Evolutionary conservation across 2,113 vertebrate genomes (phyloP).

Genomic region (Haliaeetus leucogaster): DNA sequence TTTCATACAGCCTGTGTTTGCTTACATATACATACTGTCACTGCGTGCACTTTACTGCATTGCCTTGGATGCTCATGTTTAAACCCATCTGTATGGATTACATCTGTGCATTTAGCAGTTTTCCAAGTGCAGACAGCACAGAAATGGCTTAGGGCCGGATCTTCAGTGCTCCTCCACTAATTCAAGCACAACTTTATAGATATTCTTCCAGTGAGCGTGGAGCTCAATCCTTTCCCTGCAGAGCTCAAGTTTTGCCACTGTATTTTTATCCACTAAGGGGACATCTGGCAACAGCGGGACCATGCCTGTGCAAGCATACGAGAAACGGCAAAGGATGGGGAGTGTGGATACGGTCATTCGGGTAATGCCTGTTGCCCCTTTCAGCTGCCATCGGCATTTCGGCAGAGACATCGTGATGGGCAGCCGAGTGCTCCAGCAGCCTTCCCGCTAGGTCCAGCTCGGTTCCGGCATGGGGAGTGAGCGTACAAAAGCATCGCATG

Average conservation of each 20-base stretch:
- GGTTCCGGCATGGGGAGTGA: accelerated
- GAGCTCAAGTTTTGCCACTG: not conserved
- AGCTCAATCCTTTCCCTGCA: not conserved
- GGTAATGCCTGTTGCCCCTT: not conserved
- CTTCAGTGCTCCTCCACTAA: not conserved
- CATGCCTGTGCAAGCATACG: not conserved
- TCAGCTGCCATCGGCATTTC: not conserved
- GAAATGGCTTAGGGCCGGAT: not conserved
- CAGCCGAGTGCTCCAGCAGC: not conserved
- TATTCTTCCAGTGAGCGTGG: not conserved
- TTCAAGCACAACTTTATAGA: not conserved
- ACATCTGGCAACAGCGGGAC: accelerated
- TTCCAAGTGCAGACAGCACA: not conserved
- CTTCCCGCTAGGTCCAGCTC: not conserved
- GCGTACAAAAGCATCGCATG: accelerated
- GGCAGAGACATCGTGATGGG: accelerated
- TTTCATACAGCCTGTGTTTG: not conserved
- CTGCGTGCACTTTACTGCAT: not conserved
- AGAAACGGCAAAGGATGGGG: too few species aligned
- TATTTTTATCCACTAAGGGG: not conserved
- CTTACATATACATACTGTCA: not conserved
- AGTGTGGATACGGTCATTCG: accelerated
- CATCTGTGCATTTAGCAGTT: not conserved
- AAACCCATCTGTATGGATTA: not conserved
- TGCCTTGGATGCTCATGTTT: not conserved